A percentile compares a stretch with the other conserved stretches of the same genome.
Evolutionary conservation across 2,797 vertebrate species (phyloP).

Genomic region (Fistularia tabacaria): DNA sequence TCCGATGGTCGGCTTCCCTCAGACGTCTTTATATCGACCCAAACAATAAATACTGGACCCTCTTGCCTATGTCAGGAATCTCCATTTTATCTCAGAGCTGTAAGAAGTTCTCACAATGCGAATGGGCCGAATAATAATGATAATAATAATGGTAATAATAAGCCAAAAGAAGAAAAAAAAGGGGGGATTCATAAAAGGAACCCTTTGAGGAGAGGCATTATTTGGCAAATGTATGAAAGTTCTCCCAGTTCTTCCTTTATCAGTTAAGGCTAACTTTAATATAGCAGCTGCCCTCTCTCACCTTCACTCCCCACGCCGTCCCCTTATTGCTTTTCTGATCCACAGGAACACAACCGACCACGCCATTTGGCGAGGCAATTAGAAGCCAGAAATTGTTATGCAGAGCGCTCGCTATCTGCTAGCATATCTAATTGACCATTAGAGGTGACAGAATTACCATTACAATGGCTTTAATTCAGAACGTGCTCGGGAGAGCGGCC

Average conservation of each 20-base stretch:
- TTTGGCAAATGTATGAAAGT: conserved; percentile 37
- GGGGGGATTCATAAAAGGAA: background rate
- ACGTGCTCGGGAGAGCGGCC: conserved; percentile 46
- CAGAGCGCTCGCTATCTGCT: conserved; percentile 54
- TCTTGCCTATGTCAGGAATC: too few species aligned
- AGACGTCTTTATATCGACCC: too few species aligned
- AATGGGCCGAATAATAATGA: too few species aligned
- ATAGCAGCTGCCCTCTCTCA: conserved; percentile 49
- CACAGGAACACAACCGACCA: conserved; percentile 42
- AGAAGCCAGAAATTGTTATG: conserved; percentile 57
- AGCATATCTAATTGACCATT: conserved; percentile 73
- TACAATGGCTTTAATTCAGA: conserved; percentile 62
- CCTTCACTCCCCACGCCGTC: conserved; percentile 42
- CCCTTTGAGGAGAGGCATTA: conserved; percentile 19
- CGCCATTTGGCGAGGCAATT: conserved; percentile 59
- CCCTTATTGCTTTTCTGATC: conserved; percentile 48
- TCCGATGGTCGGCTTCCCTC: too few species aligned
- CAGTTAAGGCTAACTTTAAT: conserved; percentile 49
- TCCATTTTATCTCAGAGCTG: too few species aligned
- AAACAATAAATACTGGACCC: too few species aligned
- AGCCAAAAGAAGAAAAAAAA: too few species aligned
- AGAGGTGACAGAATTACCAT: conserved; percentile 71
- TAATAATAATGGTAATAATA: too few species aligned
- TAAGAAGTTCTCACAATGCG: too few species aligned
- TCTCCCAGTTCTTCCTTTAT: conserved; percentile 44